phyloP scores from a whole-genome alignment of 2,888 invertebrate species.

The Caenorhabditis sinica region DNA sequence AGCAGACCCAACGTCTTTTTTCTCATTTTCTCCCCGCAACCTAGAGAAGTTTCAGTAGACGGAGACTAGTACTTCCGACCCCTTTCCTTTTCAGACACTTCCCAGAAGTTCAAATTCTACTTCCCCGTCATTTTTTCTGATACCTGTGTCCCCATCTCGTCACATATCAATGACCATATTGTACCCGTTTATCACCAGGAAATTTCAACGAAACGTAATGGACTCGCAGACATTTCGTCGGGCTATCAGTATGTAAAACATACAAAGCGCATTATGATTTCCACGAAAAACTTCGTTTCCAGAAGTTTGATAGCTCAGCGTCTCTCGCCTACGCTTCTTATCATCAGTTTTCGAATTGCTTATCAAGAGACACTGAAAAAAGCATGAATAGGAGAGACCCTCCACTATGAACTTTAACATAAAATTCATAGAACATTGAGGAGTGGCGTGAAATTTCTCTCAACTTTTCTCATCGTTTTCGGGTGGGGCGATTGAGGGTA shows the following conservation, averaged over 20 bases:
- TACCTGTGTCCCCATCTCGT: constrained; percentile 10
- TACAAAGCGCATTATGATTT: constrained; percentile 45
- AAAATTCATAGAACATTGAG: constrained; percentile 52
- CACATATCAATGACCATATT: constrained; percentile 40
- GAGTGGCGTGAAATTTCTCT: constrained; percentile 45
- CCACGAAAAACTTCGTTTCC: constrained; percentile 54
- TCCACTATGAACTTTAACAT: constrained; percentile 23
- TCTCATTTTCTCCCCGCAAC: too few relatives aligned
- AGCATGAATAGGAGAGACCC: constrained; percentile 38
- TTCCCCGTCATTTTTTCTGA: constrained; percentile 18
- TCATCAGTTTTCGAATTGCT: constrained; percentile 24
- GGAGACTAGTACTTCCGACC: neutral
- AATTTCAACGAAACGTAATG: constrained; percentile 53
- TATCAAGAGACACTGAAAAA: constrained; percentile 34
- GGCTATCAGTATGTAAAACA: constrained; percentile 25
- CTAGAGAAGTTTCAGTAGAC: too few relatives aligned
- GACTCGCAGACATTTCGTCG: constrained; percentile 32
- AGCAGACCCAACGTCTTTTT: too few relatives aligned
- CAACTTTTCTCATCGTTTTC: constrained; percentile 35
- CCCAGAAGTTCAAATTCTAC: constrained; percentile 2
- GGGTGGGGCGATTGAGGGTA: constrained; percentile 45
- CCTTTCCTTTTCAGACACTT: neutral
- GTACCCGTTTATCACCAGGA: constrained; percentile 28
- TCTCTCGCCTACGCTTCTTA: constrained; percentile 62
- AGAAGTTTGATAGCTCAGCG: constrained; percentile 49